Base-by-base conservation (phyloP, 2,888 invertebrate genomes). In the Eurytoma californica region DNA sequence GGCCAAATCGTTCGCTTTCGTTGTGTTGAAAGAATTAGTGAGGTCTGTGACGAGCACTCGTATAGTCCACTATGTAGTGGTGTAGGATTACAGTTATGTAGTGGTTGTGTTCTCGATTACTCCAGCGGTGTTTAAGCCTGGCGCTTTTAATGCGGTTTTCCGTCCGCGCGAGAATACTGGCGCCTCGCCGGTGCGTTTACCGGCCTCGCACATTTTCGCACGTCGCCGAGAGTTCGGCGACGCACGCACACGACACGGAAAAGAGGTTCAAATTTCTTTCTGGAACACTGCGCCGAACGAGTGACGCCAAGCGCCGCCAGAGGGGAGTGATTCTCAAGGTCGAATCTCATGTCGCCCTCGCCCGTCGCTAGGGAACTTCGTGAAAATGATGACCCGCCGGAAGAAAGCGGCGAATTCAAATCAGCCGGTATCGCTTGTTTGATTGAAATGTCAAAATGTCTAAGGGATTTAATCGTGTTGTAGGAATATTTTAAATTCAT, bases 251-350 rank as follows among this genome's bases (percentile, higher is more conserved):
- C 51, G 58, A 18, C 39, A 9, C 39, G 7, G 9, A 39, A 24
- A 39, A 76, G 73, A 77, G 55, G 77, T 80, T 80, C 65, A 72
- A 80, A 80, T 77, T 80, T 79, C 72, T 79, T 75, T 61, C 55
- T 75, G 30, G 57, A 72, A 72, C 74, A 24, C 65, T 39, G 53
- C 49, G 24, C 3, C 2, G 39, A 58, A 53, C 39, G 39, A 70
- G 73, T 80, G 66, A 16, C 12, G 39, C 3, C 30, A 2, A 47
- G 60, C 49, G 24, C 65, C 66, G 53, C 58, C 39, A 77, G 77
- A 80, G 77, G 80, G 77, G 18, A 65, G 58, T 77, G 65, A 53
- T 47, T 73, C 65, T 69, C 80, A 80, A 80, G 80, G 77, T 80
- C 66, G 66, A 65, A 73, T 57, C n/a, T 55, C 5, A n/a, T 39